Conservation (phyloP, 2,888 invertebrate genomes). For the Lycaena phlaeas region DNA sequence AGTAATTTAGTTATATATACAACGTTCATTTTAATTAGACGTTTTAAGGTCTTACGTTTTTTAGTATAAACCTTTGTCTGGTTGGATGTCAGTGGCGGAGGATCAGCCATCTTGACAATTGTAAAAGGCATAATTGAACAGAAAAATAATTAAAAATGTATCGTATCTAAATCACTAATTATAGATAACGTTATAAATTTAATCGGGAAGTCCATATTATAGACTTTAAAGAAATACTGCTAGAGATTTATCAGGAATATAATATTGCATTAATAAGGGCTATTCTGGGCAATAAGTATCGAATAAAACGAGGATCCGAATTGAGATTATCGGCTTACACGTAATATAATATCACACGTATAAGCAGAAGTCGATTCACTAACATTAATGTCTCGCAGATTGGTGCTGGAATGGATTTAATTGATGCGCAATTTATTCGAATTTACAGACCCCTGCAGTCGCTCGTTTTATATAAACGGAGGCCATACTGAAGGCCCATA, state of each 20-base stretch:
- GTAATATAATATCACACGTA: conserved; percentile 38
- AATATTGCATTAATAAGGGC: conserved; percentile 5
- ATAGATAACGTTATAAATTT: too few relatives aligned
- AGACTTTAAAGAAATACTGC: too few relatives aligned
- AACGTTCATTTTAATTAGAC: too few relatives aligned
- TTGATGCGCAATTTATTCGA: conserved; percentile 44
- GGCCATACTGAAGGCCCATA: not conserved
- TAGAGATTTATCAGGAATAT: not conserved
- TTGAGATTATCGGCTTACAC: conserved; percentile 47
- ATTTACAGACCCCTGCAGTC: conserved; percentile 33
- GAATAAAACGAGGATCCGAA: conserved; percentile 47
- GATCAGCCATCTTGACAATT: too few relatives aligned
- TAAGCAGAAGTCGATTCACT: conserved; percentile 38
- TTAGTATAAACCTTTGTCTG: too few relatives aligned
- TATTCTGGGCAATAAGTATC: conserved; percentile 21
- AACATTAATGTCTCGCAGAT: conserved; percentile 44
- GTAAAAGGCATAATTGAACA: too few relatives aligned
- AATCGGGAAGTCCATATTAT: too few relatives aligned
- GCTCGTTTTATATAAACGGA: conserved; percentile 22
- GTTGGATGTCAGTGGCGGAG: too few relatives aligned
- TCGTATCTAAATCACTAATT: too few relatives aligned
- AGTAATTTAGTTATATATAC: too few relatives aligned
- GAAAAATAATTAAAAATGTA: too few relatives aligned
- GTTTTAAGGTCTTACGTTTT: too few relatives aligned
- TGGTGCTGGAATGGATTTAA: conserved; percentile 39